Evolutionary conservation across 2,888 invertebrate genomes (phyloP), one percentile per base, ranked within the genome.

Genomic region (Ditylenchus weischeri): DNA sequence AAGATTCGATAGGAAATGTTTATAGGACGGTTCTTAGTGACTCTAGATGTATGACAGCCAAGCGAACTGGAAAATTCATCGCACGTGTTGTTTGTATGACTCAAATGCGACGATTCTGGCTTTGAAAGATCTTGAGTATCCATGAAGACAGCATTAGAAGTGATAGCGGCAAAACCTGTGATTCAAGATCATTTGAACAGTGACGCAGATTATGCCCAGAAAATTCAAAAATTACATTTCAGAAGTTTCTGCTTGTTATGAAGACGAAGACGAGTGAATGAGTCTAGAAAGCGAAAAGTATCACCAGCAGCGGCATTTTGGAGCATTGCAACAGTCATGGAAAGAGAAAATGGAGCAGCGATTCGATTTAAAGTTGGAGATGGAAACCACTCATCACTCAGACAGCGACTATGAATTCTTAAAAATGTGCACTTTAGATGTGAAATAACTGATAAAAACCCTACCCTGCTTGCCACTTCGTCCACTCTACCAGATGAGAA

Each of bases 1-100:
- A 54, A 54, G 11, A 54, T 23, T 54, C 54, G 54, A 13, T 54
- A 54, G 54, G 54, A 21, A 54, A 54, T 8, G 13, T 23, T 21
- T 6, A 23, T 13, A 38, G 38, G 11, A 38, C 7, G 38, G 38
- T 38, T 11, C 6, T 38, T 11, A 38, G 11, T 38, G 38, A 38
- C 38, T 38, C 38, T 6, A 6, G 11, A 6, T 8, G 38, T 38
- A 38, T 38, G 11, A 38, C 38, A 38, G 6, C 6, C 38, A 38
- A 11, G 38, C 38, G 38, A 38, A 11, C 38, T 38, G 11, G 38
- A 38, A 38, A 38, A 8, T 8, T 38, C 38, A 8, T 38, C 38
- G 7, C 7, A 38, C 11, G 38, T 38, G 11, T 38, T 38, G 38
- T 11, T 38, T 8, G 38, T 38, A 38, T 38, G 38, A 38, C 7